Evolutionary conservation across 2,888 invertebrate genomes (phyloP), one percentile per base, ranked within the genome.

Genomic region (Crematogaster levior): DNA sequence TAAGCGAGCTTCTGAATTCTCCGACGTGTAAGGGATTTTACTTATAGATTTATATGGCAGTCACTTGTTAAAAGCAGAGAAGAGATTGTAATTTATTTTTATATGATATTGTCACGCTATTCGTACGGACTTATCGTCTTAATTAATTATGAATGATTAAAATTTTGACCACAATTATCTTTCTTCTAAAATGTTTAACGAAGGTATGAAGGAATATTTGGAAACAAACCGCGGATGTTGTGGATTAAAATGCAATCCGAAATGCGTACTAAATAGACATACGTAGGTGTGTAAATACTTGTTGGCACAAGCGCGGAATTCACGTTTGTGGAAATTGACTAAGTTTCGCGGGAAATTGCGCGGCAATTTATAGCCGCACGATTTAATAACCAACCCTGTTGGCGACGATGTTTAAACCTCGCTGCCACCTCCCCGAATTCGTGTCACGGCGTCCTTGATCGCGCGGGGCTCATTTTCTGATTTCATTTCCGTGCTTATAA

Each of bases 301-400:
- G 84, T 77, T 81, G 77, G 65, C 37, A 34, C 27, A 53, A 70
- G 75, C 60, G 40, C 21, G 65, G 77, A 84, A 84, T 77, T 88
- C 82, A 83, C 75, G 63, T 72, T 58, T 83, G 85, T 91, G 90
- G 92, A 92, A 92, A 93, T 93, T 93, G 93, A 92, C 91, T 91
- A 93, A 93, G 92, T 93, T 93, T 90, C 86, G 85, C 58, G 72
- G 83, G 91, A 92, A 92, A 93, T 93, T 92, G 91, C 89, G 83
- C 90, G 90, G 91, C 92, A 92, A 93, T 93, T 93, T 93, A 93
- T 91, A 90, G 90, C 90, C 90, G 84, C 66, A 83, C 89, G 85
- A 89, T 92, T 91, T 91, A 90, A 90, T 88, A 91, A 87, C 37
- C 12, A 46, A 18, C 40, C 27, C 60, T 34, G 48, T 85, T 37